Evolutionary conservation across 92 coral and sea anemone genomes (phyloP), one percentile per base, ranked within the genome.

Genomic region (Micromussa lordhowensis): DNA sequence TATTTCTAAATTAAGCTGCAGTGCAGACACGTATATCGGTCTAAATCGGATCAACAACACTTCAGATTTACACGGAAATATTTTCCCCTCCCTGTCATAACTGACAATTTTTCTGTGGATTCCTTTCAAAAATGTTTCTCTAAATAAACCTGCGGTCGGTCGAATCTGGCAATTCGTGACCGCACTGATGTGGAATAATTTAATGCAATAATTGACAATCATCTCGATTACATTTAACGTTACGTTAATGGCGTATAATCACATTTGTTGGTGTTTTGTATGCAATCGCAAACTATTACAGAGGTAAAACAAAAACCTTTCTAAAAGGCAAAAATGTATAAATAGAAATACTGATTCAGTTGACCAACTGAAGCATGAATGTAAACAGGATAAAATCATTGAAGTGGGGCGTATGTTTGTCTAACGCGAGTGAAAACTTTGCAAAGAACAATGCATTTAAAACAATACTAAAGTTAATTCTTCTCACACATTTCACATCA

Each of bases 11-110:
- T 15, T 74, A 84, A 72, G 73, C 73, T 26, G 11, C 79, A n/a
- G 22, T 30, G 44, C 51, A 74, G 80, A 83, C 78, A 29, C 57
- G 10, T 44, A 49, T 58, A 77, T 13, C 75, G 31, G 24, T 78
- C 57, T 44, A 86, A 77, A 77, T 86, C 89, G 77, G 83, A 86
- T 86, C 34, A 86, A 63, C 44, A 57, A 59, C 83, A 63, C 51
- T 66, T 26, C 77, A 86, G 75, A 64, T 48, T 24, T 28, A 58
- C 82, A 86, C 83, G 89, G 76, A 76, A 86, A 68, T 57, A 19
- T 84, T 77, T 48, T 49, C 82, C 55, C 19, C 88, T 58, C 74
- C 82, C 81, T 26, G 22, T 22, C 49, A 85, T 63, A 85, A 59
- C 88, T 75, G 29, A 77, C 63, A 77, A 63, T 40, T 86, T 86